phyloP scores from a whole-genome alignment of 2,113 vertebrate species.

The Cyanoderma ruficeps region DNA sequence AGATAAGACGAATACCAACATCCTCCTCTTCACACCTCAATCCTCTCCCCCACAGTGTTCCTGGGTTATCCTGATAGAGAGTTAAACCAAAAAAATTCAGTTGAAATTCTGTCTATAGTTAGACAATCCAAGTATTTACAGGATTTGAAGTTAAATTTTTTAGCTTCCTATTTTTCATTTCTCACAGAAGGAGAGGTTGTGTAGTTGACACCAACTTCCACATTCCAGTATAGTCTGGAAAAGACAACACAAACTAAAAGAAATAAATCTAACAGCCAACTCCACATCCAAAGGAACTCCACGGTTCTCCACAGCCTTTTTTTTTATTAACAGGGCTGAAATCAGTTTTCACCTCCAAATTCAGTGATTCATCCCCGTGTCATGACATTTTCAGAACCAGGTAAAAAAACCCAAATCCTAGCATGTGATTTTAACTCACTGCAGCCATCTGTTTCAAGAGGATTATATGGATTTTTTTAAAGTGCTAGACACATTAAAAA shows the following conservation, averaged over 20 bases:
- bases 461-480: conserved; percentile 55
- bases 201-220: background rate
- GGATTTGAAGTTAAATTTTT: background rate
- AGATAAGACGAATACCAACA: background rate
- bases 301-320: background rate
- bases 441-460: conserved; percentile 61
- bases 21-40: background rate
- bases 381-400: background rate
- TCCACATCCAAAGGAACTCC: background rate
- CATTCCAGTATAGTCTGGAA: background rate
- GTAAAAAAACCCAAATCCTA: conserved; percentile 42
- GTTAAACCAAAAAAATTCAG: background rate
- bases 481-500: conserved; percentile 57
- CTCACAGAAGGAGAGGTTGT: background rate
- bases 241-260: background rate
- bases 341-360: background rate
- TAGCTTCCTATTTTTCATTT: background rate
- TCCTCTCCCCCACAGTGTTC: background rate
- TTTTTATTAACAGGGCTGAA: background rate
- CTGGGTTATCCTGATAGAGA: background rate
- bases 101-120: background rate
- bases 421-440: conserved; percentile 37
- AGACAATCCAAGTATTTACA: background rate
- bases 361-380: background rate
- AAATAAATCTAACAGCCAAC: background rate